Conservation (phyloP, 2,113 vertebrate genomes). For the Dinomys branickii region DNA sequence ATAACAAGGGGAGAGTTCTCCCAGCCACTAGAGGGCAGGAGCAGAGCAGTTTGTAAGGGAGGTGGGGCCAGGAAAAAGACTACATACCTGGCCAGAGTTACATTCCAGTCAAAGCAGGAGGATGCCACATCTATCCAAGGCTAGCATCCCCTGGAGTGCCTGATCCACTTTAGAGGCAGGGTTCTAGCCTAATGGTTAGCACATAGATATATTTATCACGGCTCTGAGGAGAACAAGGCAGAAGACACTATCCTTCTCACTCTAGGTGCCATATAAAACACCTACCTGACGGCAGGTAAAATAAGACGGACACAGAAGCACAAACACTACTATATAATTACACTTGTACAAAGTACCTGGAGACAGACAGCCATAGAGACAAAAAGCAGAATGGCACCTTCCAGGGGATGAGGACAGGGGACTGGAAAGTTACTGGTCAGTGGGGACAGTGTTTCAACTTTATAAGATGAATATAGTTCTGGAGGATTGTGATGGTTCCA, state of each 20-base stretch:
- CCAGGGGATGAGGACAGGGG: too few relatives aligned
- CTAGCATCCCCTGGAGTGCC: accelerated
- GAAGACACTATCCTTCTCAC: neutral
- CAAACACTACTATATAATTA: neutral
- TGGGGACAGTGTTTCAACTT: neutral
- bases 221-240: neutral
- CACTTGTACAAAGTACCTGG: neutral
- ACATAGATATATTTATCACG: neutral
- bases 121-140: neutral
- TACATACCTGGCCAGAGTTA: neutral
- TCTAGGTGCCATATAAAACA: neutral
- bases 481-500: accelerated
- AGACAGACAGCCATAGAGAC: neutral
- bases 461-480: neutral
- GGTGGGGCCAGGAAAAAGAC: neutral
- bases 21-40: slow-evolving; percentile 63
- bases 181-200: neutral
- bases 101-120: neutral
- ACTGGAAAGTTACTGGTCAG: neutral
- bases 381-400: neutral
- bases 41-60: neutral
- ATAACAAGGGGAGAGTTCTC: neutral
- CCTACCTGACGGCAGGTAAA: neutral
- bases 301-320: neutral
- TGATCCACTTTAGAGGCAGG: neutral